These are phyloP conservation scores for Labroides dimidiatus DNA, from an alignment of 2,797 vertebrate species.

Conservation along the genomic window DNA sequence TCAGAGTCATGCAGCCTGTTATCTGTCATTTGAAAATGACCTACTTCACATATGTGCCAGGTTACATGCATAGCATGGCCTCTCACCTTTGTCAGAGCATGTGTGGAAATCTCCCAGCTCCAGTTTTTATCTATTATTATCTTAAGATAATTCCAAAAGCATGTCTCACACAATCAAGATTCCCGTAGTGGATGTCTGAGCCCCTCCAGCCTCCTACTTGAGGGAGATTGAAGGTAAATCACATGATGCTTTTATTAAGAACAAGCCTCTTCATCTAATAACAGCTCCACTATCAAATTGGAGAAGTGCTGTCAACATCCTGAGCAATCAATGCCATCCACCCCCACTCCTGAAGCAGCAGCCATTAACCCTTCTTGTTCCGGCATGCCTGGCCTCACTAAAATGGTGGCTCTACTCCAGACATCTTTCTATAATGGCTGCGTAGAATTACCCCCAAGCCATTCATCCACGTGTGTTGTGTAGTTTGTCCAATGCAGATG, in stretches of 20 bases:
- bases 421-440: slow-evolving; percentile 77
- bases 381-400: slow-evolving; percentile 78
- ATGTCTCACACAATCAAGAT: slow-evolving; percentile 5
- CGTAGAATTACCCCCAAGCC: slow-evolving; percentile 67
- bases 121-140: slow-evolving; percentile 23
- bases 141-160: slow-evolving; percentile 19
- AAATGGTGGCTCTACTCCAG: slow-evolving; percentile 78
- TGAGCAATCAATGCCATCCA: slow-evolving; percentile 79
- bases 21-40: slow-evolving; percentile 28
- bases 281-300: slow-evolving; percentile 79
- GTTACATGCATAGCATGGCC: background rate
- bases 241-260: slow-evolving; percentile 73
- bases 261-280: slow-evolving; percentile 76
- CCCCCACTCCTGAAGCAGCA: slow-evolving; percentile 74
- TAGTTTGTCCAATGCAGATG: slow-evolving; percentile 42
- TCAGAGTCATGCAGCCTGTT: slow-evolving; percentile 27
- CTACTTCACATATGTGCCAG: slow-evolving; percentile 20
- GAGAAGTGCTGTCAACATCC: slow-evolving; percentile 82
- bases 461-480: slow-evolving; percentile 51
- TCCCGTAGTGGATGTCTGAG: slow-evolving; percentile 2
- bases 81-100: slow-evolving; percentile 19
- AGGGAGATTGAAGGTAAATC: slow-evolving; percentile 50
- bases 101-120: slow-evolving; percentile 17
- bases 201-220: slow-evolving; percentile 15
- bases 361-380: slow-evolving; percentile 83